phyloP scores from a whole-genome alignment of 2,113 vertebrate species.

The Gymnocephalus cernua region DNA sequence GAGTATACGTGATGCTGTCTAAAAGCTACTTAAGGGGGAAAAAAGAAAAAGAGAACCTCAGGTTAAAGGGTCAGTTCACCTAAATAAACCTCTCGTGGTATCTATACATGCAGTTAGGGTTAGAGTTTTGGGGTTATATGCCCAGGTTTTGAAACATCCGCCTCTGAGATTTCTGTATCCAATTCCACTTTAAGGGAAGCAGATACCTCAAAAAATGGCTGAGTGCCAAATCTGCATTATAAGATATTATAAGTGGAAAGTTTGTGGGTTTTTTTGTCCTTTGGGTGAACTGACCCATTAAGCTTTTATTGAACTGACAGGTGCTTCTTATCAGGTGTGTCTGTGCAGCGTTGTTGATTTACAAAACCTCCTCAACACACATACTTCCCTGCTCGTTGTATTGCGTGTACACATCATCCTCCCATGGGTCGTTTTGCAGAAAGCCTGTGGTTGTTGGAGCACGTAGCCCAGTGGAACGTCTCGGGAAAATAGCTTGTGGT shows the following conservation, averaged over 20 bases:
- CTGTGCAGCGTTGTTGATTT: neutral
- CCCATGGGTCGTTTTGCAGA: constrained; percentile 35
- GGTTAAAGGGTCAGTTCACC: constrained; percentile 6
- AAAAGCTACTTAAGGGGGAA: neutral
- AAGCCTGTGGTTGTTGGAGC: constrained; percentile 59
- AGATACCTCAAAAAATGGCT: neutral
- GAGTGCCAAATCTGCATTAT: neutral
- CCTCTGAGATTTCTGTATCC: too few relatives aligned
- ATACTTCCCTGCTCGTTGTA: constrained; percentile 23
- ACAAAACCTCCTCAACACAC: constrained; percentile 2
- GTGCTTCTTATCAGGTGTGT: constrained; percentile 50
- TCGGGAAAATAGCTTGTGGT: constrained; percentile 65
- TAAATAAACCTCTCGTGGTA: neutral
- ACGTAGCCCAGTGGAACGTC: constrained; percentile 58
- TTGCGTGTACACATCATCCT: constrained; percentile 23
- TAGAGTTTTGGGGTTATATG: neutral
- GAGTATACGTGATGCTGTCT: neutral
- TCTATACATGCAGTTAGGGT: too few relatives aligned
- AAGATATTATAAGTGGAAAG: neutral
- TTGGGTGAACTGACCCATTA: constrained; percentile 1
- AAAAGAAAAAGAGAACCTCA: neutral
- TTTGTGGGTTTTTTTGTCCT: neutral
- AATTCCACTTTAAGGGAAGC: too few relatives aligned
- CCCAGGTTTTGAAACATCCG: neutral
- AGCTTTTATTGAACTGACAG: constrained; percentile 12